phyloP scores from a whole-genome alignment of 2,888 invertebrate genomes.

The Tachystola acroxantha region DNA sequence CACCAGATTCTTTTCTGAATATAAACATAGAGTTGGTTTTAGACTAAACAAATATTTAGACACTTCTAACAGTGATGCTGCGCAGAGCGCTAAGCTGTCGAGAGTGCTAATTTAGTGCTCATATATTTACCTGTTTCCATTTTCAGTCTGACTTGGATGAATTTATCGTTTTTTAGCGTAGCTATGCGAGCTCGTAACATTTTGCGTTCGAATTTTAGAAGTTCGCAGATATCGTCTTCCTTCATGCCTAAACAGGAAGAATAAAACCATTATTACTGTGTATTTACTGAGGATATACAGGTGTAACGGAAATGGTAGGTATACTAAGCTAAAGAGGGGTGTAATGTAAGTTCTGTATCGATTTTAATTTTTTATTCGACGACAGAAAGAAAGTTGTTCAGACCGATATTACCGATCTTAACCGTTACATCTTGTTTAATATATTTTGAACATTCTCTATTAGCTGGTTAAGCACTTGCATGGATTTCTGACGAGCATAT shows the following conservation, averaged over 20 bases:
- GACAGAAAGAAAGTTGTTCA: too few relatives aligned
- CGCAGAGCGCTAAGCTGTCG: conserved; percentile 1
- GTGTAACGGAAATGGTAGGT: too few relatives aligned
- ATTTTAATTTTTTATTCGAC: too few relatives aligned
- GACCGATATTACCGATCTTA: too few relatives aligned
- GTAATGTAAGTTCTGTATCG: too few relatives aligned
- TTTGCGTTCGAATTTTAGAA: conserved; percentile 95
- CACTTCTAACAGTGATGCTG: conserved; percentile 4
- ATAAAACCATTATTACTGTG: too few relatives aligned
- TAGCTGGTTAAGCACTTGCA: conserved; percentile 77
- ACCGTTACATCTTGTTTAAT: too few relatives aligned
- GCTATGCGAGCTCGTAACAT: conserved; percentile 93
- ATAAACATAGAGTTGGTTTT: too few relatives aligned
- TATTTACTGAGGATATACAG: too few relatives aligned
- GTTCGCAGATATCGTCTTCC: conserved; percentile 93
- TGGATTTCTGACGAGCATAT: conserved; percentile 96
- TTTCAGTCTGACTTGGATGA: conserved; percentile 93
- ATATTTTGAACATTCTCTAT: not conserved
- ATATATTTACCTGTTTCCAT: conserved; percentile 90
- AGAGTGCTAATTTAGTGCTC: not conserved
- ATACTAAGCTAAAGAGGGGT: too few relatives aligned
- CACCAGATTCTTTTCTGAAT: too few relatives aligned
- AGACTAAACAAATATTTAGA: conserved; percentile 6
- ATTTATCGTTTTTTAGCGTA: conserved; percentile 93
- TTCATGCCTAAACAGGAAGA: conserved; percentile 82